Percentiles rank a stretch among this genome's conserved stretches.
Evolutionary conservation across 2,797 vertebrate species (phyloP).

Genomic region (Trichosurus vulpecula): DNA sequence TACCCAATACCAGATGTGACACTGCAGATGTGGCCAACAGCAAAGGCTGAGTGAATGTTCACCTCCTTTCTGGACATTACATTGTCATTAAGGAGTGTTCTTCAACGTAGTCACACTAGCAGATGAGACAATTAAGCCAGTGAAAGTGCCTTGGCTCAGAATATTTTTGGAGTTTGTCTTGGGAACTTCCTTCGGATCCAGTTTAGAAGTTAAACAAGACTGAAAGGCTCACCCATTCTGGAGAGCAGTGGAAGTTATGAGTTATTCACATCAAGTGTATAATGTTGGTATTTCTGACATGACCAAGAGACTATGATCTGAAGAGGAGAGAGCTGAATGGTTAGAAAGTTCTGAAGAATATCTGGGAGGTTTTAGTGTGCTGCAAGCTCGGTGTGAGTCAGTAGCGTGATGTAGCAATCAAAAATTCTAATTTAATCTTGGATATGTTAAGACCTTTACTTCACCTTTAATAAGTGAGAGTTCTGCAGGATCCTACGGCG

Average conservation of each 20-base stretch:
- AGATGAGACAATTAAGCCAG: neutral
- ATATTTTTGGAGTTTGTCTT: neutral
- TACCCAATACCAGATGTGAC: neutral
- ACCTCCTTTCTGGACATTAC: neutral
- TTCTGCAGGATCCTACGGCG: neutral
- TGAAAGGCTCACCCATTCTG: neutral
- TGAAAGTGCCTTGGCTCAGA: neutral
- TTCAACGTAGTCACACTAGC: neutral
- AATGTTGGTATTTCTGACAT: neutral
- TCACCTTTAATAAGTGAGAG: neutral
- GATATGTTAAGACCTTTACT: neutral
- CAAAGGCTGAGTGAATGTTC: neutral
- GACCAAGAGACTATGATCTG: neutral
- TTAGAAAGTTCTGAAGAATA: neutral
- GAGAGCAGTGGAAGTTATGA: neutral
- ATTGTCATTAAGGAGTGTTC: neutral
- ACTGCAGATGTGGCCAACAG: neutral
- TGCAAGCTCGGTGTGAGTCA: neutral
- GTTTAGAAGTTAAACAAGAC: neutral
- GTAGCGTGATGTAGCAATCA: neutral
- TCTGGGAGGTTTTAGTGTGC: neutral
- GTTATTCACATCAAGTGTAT: neutral
- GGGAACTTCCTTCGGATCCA: neutral
- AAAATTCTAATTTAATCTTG: neutral
- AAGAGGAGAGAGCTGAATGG: neutral